These are phyloP conservation scores for Drosophila prolongata DNA, from an alignment of 2,888 invertebrate genomes.

Conservation along the genomic window DNA sequence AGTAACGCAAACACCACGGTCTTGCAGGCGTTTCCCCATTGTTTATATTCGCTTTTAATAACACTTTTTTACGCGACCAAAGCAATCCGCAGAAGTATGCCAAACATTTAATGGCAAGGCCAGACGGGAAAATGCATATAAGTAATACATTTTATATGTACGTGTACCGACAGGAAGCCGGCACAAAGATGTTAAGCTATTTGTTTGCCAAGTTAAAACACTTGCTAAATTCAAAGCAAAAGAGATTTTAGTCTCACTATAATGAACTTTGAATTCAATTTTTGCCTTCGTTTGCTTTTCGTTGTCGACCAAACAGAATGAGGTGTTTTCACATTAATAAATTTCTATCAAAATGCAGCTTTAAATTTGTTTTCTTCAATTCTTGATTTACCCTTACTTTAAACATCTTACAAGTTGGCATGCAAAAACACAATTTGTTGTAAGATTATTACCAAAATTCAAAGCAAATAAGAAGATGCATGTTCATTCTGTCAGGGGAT, in stretches of 20 bases:
- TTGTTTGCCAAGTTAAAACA: constrained; percentile 5
- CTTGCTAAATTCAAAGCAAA: constrained; percentile 12
- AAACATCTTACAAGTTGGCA: neutral
- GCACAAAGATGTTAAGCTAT: constrained; percentile 9
- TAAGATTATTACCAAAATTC: neutral
- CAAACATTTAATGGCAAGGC: constrained; percentile 60
- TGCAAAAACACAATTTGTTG: neutral
- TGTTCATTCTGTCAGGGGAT: too few species aligned
- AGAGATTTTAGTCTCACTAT: neutral
- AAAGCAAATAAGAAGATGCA: too few species aligned
- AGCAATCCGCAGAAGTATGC: constrained; percentile 50
- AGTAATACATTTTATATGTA: constrained; percentile 6
- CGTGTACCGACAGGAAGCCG: neutral
- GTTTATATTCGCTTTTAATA: constrained; percentile 70
- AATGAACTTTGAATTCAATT: neutral
- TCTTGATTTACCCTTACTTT: neutral
- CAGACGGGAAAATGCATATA: constrained; percentile 18
- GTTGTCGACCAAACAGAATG: too few species aligned
- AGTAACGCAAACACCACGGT: constrained; percentile 38
- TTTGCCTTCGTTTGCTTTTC: neutral
- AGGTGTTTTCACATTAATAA: too few species aligned
- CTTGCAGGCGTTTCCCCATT: constrained; percentile 33
- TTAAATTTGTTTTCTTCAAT: neutral
- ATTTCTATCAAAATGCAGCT: neutral
- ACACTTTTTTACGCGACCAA: constrained; percentile 59